Conservation (phyloP, 2,113 vertebrate genomes). For the Daboia siamensis region DNA sequence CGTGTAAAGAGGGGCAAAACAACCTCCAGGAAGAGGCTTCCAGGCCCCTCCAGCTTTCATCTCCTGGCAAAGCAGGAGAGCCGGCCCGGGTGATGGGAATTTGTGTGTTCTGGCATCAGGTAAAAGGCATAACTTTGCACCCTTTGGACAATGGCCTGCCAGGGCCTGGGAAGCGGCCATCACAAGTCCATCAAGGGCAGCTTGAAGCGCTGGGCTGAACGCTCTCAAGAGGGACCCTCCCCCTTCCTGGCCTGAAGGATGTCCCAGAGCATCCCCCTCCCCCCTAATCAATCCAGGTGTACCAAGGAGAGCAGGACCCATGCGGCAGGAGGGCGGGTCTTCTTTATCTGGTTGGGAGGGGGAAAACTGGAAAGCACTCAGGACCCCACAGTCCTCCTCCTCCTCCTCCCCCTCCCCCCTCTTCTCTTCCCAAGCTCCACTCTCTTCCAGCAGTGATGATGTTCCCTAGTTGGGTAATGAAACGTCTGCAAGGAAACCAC, state of each 20-base stretch:
- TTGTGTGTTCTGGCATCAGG: neutral
- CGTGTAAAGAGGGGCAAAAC: neutral
- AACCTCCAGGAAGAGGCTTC: neutral
- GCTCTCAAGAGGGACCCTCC: neutral
- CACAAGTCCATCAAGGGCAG: neutral
- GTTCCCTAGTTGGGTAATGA: too few species aligned
- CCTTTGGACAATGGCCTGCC: neutral
- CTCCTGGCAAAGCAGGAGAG: neutral
- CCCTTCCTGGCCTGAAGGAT: neutral
- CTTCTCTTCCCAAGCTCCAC: too few species aligned
- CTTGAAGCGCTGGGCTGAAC: neutral
- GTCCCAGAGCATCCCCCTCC: neutral
- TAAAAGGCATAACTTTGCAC: neutral
- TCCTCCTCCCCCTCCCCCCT: too few species aligned
- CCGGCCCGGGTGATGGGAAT: too few species aligned
- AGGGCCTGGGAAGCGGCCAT: neutral
- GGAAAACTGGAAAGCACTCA: neutral
- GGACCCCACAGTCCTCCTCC: too few species aligned
- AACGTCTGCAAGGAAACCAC: too few species aligned
- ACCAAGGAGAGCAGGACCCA: neutral
- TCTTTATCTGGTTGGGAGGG: neutral
- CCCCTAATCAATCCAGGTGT: neutral
- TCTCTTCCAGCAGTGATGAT: too few species aligned
- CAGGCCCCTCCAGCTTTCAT: neutral
- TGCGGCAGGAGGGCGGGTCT: neutral